These are phyloP conservation scores for Glyptemys insculpta DNA, from an alignment of 2,797 vertebrate species.

Conservation along the genomic window DNA sequence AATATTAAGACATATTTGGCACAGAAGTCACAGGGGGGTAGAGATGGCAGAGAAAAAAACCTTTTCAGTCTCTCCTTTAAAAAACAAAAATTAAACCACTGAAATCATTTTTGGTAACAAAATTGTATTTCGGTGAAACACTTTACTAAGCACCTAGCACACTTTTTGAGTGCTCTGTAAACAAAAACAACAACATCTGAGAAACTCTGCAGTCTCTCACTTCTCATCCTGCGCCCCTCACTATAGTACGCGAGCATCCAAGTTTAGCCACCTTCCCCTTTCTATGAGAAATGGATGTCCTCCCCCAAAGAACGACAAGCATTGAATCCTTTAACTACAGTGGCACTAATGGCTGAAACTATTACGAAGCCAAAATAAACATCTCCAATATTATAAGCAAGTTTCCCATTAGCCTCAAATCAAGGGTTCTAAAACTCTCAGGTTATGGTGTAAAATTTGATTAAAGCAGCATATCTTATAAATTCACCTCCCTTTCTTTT, in stretches of 20 bases:
- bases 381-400: neutral
- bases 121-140: neutral
- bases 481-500: neutral
- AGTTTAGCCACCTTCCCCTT: neutral
- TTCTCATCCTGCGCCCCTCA: neutral
- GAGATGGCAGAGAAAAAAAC: neutral
- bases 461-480: neutral
- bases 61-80: neutral
- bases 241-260: neutral
- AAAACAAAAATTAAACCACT: neutral
- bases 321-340: conserved; percentile 5
- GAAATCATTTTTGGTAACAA: neutral
- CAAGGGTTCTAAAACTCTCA: conserved; percentile 8
- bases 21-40: neutral
- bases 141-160: neutral
- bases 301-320: neutral
- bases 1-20: neutral
- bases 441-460: conserved; percentile 8
- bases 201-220: neutral
- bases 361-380: conserved; percentile 1
- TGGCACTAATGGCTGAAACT: neutral
- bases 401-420: neutral
- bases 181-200: neutral
- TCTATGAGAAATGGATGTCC: neutral
- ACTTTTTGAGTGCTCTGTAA: neutral